Base-by-base conservation (phyloP, 2,113 vertebrate genomes). In the Chrysochloris asiatica region DNA sequence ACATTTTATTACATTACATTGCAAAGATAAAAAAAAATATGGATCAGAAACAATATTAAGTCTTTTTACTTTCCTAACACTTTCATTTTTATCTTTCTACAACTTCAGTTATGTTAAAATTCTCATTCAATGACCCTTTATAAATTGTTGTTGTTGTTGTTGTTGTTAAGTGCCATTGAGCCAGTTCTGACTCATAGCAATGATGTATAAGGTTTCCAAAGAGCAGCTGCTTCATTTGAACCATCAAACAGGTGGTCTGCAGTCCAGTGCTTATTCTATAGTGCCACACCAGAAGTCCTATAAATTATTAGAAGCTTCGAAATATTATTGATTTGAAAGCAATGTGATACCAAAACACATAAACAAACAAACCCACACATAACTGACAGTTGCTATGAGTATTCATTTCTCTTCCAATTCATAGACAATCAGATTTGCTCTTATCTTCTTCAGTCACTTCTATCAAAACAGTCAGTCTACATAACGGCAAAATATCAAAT, bases 381-480 rank as follows among this genome's bases (percentile, higher is more conserved):
- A 96, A 76, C 91, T 93, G 94, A 86, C 79, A 92, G 93, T 90
- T 95, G 85, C 79, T 95, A 73, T 95, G 95, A 97, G 92, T 94
- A 94, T 95, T 97, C 87, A 95, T 97, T 97, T 96, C 90, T 96
- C 48, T 95, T 87, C 65, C 76, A 95, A 79, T 92, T 95, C 92
- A 95, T 84, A 96, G 94, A 96, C 94, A 61, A 61, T 61, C 22
- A 61, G 77, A 96, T 95, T 96, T 73, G 45, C 91, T 96, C 78
- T 86, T 71, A 95, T 93, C 82, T 96, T 94, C 36, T 84, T 96
- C 94, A 97, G 91, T 97, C 96, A 97, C 93, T 91, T 94, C 93
- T 93, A 97, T 95, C 94, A 97, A 95, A 97, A 94, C 75, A 96
- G 89, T 93, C 95, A 96, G 94, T 97, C 92, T 97, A 92, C 93